Evolutionary conservation across 2,113 vertebrate genomes (phyloP).

Genomic region (Nothobranchius kuhntae): DNA sequence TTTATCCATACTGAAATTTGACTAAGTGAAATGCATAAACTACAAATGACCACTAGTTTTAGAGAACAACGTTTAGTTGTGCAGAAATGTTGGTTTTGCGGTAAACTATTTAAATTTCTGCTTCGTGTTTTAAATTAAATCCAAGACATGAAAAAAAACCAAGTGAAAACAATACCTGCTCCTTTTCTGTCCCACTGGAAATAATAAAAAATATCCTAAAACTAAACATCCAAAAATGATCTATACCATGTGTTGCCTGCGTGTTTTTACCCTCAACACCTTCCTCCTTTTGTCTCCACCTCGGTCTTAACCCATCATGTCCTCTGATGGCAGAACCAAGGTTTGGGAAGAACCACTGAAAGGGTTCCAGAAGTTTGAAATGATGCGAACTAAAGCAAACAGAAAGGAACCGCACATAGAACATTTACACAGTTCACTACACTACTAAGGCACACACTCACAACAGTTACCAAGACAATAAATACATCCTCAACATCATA

Average conservation of each 20-base stretch:
- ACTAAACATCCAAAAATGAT: neutral
- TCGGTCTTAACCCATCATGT: neutral
- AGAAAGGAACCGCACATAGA: slow-evolving; percentile 29
- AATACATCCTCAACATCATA: slow-evolving; percentile 66
- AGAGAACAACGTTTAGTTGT: neutral
- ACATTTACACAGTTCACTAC: slow-evolving; percentile 61
- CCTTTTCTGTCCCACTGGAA: neutral
- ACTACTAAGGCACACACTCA: slow-evolving; percentile 71
- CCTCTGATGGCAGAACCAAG: neutral
- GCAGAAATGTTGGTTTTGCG: neutral
- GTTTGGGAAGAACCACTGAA: slow-evolving; percentile 10
- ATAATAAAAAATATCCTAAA: slow-evolving; percentile 2
- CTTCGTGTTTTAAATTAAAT: neutral
- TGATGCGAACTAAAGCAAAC: slow-evolving; percentile 9
- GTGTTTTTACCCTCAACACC: neutral
- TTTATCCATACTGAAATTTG: too few species aligned
- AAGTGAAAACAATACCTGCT: slow-evolving; percentile 22
- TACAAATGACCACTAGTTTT: too few species aligned
- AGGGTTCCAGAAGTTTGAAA: slow-evolving; percentile 15
- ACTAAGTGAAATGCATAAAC: too few species aligned
- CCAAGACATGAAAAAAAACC: neutral
- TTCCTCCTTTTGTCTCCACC: neutral
- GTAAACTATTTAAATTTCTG: too few species aligned
- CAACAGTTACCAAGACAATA: slow-evolving; percentile 74
- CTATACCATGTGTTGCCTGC: neutral